These are phyloP conservation scores for Trisateles emortualis DNA, from an alignment of 2,888 invertebrate genomes.

Conservation along the genomic window DNA sequence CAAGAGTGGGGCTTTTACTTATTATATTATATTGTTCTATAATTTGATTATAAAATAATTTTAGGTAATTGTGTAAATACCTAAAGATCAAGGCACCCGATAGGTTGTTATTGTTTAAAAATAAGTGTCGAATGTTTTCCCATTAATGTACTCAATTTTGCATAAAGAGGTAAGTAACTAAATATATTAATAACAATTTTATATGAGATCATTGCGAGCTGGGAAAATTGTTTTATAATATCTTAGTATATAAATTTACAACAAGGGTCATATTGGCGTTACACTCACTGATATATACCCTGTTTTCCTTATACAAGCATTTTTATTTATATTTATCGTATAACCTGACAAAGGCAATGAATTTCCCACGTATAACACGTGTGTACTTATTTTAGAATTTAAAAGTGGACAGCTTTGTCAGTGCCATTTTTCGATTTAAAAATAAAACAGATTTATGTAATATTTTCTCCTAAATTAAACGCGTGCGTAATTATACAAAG, in stretches of 20 bases:
- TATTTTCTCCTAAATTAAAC: slow-evolving; percentile 48
- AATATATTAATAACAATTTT: slow-evolving; percentile 55
- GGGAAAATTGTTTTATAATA: slow-evolving; percentile 48
- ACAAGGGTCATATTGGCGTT: slow-evolving; percentile 41
- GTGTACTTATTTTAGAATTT: slow-evolving; percentile 54
- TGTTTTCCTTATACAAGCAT: slow-evolving; percentile 49
- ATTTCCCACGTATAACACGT: slow-evolving; percentile 48
- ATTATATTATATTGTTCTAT: slow-evolving; percentile 39
- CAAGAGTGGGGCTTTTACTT: slow-evolving; percentile 72
- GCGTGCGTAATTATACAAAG: slow-evolving; percentile 78
- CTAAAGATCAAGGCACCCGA: slow-evolving; percentile 70
- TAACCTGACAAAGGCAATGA: slow-evolving; percentile 58
- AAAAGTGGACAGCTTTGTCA: slow-evolving; percentile 56
- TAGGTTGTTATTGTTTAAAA: slow-evolving; percentile 59
- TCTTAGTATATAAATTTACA: slow-evolving; percentile 48
- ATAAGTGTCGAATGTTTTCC: slow-evolving; percentile 62
- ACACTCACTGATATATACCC: slow-evolving; percentile 33
- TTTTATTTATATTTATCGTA: slow-evolving; percentile 47
- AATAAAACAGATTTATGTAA: slow-evolving; percentile 50
- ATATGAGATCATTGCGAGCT: slow-evolving; percentile 53
- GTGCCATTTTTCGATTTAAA: slow-evolving; percentile 60
- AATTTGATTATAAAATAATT: slow-evolving; percentile 50
- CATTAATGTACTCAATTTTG: slow-evolving; percentile 55
- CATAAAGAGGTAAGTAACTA: slow-evolving; percentile 57
- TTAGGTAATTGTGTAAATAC: slow-evolving; percentile 77